A percentile compares a stretch with the other conserved stretches of the same genome.
Conservation (phyloP, 92 coral and sea anemone species). For the Phymanthus crucifer region DNA sequence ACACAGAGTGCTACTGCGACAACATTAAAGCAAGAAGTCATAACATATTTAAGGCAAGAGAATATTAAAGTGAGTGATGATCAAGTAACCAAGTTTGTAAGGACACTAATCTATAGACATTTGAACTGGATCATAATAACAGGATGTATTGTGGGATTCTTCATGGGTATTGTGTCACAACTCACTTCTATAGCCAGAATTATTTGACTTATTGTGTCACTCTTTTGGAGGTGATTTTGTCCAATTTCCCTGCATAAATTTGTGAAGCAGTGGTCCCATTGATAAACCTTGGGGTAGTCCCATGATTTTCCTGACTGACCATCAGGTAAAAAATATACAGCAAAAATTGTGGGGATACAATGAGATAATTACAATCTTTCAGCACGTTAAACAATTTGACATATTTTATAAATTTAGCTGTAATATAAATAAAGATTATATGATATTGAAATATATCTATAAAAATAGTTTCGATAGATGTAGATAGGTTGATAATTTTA, state of each 20-base stretch:
- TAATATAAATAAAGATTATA: too few relatives aligned
- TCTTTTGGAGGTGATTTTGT: not conserved
- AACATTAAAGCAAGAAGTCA: conserved; percentile 63
- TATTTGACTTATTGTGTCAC: not conserved
- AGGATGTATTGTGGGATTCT: conserved; percentile 66
- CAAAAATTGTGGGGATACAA: too few relatives aligned
- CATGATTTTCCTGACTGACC: too few relatives aligned
- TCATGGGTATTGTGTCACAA: conserved; percentile 71
- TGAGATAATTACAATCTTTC: too few relatives aligned
- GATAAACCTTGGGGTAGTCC: too few relatives aligned
- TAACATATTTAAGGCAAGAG: conserved; percentile 50
- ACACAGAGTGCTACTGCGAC: conserved; percentile 61
- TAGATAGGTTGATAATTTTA: too few relatives aligned
- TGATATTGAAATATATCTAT: too few relatives aligned
- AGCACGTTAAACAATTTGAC: too few relatives aligned
- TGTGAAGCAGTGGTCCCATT: too few relatives aligned
- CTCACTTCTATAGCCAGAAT: conserved; percentile 65
- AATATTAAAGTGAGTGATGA: conserved; percentile 38
- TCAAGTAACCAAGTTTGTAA: conserved; percentile 64
- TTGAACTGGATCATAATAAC: conserved; percentile 63
- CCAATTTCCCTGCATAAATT: not conserved
- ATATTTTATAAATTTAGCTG: too few relatives aligned
- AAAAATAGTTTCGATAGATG: too few relatives aligned
- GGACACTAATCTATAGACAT: conserved; percentile 57
- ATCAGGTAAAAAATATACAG: too few relatives aligned